Conservation (phyloP, 2,113 vertebrate genomes). For the Nycticryphes semicollaris region DNA sequence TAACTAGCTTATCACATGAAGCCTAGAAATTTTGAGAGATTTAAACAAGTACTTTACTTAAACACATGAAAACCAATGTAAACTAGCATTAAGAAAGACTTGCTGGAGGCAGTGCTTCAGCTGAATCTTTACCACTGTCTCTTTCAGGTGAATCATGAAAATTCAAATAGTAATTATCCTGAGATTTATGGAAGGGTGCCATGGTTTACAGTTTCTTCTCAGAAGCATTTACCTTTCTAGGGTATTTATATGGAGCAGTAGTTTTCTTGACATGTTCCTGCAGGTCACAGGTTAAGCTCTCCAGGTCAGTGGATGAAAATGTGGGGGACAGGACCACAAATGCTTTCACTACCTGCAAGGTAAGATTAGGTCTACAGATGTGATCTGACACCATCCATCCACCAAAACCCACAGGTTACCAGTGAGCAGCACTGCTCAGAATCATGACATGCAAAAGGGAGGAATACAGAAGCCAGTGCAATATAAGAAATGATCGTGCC, state of each 20-base stretch:
- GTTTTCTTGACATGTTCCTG: conserved; percentile 84
- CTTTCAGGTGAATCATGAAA: background rate
- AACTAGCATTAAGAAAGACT: background rate
- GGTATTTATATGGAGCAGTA: conserved; percentile 89
- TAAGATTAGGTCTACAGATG: background rate
- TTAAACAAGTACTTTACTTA: background rate
- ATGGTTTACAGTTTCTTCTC: background rate
- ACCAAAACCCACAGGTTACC: background rate
- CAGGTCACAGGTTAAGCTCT: conserved; percentile 74
- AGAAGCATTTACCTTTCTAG: conserved; percentile 80
- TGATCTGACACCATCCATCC: background rate
- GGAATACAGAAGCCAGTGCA: background rate
- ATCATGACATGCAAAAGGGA: background rate
- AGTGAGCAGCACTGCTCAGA: background rate
- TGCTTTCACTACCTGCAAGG: conserved; percentile 84
- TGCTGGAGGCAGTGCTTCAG: background rate
- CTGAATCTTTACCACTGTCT: background rate
- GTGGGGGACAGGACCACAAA: conserved; percentile 79
- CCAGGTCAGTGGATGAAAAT: conserved; percentile 66
- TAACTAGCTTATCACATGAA: background rate
- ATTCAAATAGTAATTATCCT: background rate
- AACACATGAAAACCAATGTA: background rate
- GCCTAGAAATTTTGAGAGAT: background rate
- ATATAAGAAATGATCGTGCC: background rate
- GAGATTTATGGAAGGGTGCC: background rate